phyloP scores from a whole-genome alignment of 2,888 invertebrate species.

The Dicranocentrus wangi region DNA sequence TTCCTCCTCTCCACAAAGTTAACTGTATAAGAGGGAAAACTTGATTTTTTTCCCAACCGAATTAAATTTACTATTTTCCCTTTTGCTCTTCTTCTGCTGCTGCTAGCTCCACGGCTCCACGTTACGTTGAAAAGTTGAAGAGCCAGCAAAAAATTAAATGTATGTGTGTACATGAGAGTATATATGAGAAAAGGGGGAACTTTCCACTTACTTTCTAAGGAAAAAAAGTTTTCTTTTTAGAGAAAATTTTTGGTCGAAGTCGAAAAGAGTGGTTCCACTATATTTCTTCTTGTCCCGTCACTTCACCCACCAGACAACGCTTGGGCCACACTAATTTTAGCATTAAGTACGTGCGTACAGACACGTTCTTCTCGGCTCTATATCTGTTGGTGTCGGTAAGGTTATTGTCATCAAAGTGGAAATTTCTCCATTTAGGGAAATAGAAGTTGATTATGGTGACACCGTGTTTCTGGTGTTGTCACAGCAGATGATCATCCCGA shows the following conservation, averaged over 20 bases:
- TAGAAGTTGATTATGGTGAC: slow-evolving; percentile 47
- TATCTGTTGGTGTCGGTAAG: slow-evolving; percentile 17
- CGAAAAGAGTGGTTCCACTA: neutral
- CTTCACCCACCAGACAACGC: slow-evolving; percentile 13
- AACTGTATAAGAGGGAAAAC: slow-evolving; percentile 5
- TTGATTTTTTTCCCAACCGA: slow-evolving; percentile 10
- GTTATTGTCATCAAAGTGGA: slow-evolving; percentile 50
- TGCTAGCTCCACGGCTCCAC: neutral
- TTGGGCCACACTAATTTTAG: slow-evolving; percentile 45
- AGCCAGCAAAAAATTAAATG: neutral
- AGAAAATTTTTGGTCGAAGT: neutral
- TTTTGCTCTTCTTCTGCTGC: neutral
- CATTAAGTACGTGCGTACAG: slow-evolving; percentile 49
- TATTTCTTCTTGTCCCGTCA: slow-evolving; percentile 28
- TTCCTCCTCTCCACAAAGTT: neutral
- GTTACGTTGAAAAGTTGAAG: slow-evolving; percentile 13
- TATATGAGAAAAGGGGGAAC: neutral
- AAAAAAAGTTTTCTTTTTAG: slow-evolving; percentile 2
- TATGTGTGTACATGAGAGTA: neutral
- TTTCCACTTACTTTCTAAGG: slow-evolving; percentile 25
- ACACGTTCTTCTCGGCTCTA: slow-evolving; percentile 33
- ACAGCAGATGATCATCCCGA: slow-evolving; percentile 38
- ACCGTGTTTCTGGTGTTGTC: slow-evolving; percentile 34
- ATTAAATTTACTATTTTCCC: slow-evolving; percentile 25
- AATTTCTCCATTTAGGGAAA: slow-evolving; percentile 44